Conservation (phyloP, 2,888 invertebrate species). For the Ennomos quercinarius region DNA sequence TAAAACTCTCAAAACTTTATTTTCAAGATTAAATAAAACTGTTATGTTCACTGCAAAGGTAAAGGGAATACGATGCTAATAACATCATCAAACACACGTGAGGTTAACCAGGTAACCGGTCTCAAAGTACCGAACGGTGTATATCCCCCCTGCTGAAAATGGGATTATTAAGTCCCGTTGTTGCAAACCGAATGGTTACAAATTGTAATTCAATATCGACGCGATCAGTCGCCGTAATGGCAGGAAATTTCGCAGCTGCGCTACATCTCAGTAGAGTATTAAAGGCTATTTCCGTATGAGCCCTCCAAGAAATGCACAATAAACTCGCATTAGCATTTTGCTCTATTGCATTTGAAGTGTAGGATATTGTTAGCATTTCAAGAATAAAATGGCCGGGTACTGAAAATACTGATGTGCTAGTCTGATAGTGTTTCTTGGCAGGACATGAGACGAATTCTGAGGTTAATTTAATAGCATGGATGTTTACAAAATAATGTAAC, state of each 20-base stretch:
- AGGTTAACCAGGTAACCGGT: conserved; percentile 22
- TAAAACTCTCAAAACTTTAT: neutral
- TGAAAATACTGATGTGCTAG: conserved; percentile 12
- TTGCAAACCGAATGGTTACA: conserved; percentile 43
- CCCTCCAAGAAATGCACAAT: conserved; percentile 9
- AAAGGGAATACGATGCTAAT: conserved; percentile 7
- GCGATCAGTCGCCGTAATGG: conserved; percentile 33
- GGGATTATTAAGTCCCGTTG: conserved; percentile 47
- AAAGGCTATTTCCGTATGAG: conserved; percentile 15
- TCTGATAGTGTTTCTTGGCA: conserved; percentile 8
- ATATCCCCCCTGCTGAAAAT: conserved; percentile 31
- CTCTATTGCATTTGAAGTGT: neutral
- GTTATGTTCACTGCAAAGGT: neutral
- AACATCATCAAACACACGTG: conserved; percentile 8
- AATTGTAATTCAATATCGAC: conserved; percentile 41
- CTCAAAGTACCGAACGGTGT: conserved; percentile 18
- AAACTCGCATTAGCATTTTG: conserved; percentile 12
- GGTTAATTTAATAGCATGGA: conserved; percentile 13
- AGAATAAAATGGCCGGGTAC: conserved; percentile 4
- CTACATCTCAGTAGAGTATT: conserved; percentile 37
- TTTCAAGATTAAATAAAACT: neutral
- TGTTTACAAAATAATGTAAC: conserved; percentile 20
- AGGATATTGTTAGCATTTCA: conserved; percentile 4
- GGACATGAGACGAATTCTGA: conserved; percentile 1
- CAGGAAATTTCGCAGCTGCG: conserved; percentile 40